These are phyloP conservation scores for Salarias fasciatus DNA, from an alignment of 2,797 vertebrate species.

Conservation along the genomic window DNA sequence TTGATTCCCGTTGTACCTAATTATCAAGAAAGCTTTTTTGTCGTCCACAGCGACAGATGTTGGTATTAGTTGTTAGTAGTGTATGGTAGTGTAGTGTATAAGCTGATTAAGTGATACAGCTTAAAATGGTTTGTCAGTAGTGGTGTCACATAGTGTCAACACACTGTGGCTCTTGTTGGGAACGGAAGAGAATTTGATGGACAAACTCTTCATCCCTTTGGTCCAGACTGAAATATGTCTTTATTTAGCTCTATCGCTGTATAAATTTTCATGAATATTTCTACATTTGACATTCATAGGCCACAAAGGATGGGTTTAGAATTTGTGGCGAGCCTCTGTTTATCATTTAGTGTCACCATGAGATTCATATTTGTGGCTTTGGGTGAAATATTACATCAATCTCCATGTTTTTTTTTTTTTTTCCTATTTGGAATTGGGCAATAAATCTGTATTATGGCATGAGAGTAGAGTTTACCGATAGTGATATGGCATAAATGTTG, in stretches of 20 bases:
- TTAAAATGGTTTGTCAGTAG: conserved; percentile 40
- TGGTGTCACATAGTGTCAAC: conserved; percentile 30
- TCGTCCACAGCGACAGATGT: conserved; percentile 57
- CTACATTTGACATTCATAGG: background rate
- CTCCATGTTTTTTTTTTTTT: no score
- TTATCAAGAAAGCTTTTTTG: conserved; percentile 71
- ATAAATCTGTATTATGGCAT: no score
- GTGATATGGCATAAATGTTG: no score
- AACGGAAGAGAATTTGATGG: background rate
- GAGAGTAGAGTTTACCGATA: no score
- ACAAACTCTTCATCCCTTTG: background rate
- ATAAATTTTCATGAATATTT: background rate
- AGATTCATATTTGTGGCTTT: background rate
- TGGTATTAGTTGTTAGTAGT: conserved; percentile 56
- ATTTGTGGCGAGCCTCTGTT: background rate
- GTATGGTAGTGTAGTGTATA: no score
- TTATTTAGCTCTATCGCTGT: background rate
- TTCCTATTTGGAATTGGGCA: no score
- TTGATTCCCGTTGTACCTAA: conserved; percentile 74
- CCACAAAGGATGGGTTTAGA: background rate
- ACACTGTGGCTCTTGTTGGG: conserved; percentile 7
- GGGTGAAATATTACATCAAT: background rate
- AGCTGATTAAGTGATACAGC: conserved; percentile 51
- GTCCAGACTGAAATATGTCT: background rate
- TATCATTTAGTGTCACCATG: background rate